These are phyloP conservation scores for Ammospiza maritima DNA, from an alignment of 2,797 vertebrate species.

Conservation along the genomic window DNA sequence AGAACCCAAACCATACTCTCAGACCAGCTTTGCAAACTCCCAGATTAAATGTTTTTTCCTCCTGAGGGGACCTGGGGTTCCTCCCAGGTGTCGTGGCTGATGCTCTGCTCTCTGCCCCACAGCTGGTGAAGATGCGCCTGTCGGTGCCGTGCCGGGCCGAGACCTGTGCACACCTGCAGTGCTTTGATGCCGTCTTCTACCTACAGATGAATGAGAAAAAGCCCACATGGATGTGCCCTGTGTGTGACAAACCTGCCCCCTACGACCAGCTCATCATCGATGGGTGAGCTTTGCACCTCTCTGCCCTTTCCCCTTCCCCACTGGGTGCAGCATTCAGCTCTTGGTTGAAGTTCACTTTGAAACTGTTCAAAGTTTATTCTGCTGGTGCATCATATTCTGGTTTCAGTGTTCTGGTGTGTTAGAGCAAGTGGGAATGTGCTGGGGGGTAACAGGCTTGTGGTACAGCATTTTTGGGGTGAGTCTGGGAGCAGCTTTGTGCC, in stretches of 20 bases:
- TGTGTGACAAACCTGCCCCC: constrained; percentile 96
- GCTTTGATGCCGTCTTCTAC: constrained; percentile 98
- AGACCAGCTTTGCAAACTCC: background rate
- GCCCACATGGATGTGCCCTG: constrained; percentile 97
- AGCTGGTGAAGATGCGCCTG: constrained; percentile 98
- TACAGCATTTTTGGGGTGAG: background rate
- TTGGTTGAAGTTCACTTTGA: background rate
- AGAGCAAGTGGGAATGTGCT: background rate
- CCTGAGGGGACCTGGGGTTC: background rate
- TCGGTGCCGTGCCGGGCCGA: constrained; percentile 94
- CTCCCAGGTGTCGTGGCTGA: background rate
- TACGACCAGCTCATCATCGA: constrained; percentile 98
- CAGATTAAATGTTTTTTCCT: accelerated
- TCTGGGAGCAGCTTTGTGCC: background rate
- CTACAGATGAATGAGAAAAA: constrained; percentile 99
- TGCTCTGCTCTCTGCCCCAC: constrained; percentile 19
- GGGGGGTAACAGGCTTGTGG: background rate
- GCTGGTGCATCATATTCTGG: background rate
- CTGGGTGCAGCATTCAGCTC: background rate
- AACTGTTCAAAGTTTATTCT: background rate
- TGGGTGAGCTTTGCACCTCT: constrained; percentile 75
- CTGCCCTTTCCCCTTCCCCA: accelerated
- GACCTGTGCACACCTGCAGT: constrained; percentile 96
- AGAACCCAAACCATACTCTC: background rate
- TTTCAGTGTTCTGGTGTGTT: background rate